phyloP scores from a whole-genome alignment of 2,113 vertebrate genomes.

The Trogon surrucura region DNA sequence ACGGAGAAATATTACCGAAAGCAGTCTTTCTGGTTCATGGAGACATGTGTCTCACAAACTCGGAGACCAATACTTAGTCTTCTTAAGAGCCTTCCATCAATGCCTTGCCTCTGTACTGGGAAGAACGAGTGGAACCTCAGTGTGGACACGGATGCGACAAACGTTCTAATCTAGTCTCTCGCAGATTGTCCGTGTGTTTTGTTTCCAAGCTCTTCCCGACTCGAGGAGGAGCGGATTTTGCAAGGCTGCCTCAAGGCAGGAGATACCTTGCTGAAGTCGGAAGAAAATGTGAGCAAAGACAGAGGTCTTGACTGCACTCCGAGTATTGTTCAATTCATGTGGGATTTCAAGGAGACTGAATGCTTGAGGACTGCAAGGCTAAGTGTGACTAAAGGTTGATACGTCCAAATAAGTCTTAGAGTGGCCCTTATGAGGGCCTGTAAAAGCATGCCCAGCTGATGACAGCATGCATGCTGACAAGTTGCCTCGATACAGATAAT shows the following conservation, averaged over 20 bases:
- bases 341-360: not conserved
- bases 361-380: not conserved
- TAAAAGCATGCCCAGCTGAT: not conserved
- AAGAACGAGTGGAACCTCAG: not conserved
- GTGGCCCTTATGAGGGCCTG: not conserved
- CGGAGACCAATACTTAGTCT: not conserved
- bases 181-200: not conserved
- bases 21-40: not conserved
- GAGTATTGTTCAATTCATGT: not conserved
- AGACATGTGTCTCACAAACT: not conserved
- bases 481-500: not conserved
- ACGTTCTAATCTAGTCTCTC: not conserved
- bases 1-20: not conserved
- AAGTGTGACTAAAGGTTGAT: not conserved
- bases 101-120: not conserved
- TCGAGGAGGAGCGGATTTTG: not conserved
- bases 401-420: not conserved
- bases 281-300: not conserved
- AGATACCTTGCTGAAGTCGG: not conserved
- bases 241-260: not conserved
- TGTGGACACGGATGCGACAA: not conserved
- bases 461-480: accelerated
- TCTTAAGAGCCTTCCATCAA: not conserved
- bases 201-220: not conserved
- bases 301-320: not conserved